phyloP scores from a whole-genome alignment of 92 coral and sea anemone species.

The Actinostola sp. region DNA sequence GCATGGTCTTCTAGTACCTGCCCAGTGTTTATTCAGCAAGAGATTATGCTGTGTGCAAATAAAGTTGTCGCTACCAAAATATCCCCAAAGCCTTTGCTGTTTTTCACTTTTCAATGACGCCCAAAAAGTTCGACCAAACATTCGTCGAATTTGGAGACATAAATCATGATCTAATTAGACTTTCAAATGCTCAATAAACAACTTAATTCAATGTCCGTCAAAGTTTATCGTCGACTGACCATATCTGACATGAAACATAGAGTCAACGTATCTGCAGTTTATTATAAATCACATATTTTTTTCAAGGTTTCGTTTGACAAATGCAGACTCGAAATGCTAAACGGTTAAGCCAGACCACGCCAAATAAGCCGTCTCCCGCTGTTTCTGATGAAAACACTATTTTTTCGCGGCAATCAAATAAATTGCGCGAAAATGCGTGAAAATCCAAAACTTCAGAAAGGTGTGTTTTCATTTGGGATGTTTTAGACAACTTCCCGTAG shows the following conservation, averaged over 20 bases:
- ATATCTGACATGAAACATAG: too few relatives aligned
- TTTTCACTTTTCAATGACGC: too few relatives aligned
- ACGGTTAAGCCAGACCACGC: constrained; percentile 5
- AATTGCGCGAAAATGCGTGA: constrained; percentile 17
- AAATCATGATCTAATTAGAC: not conserved
- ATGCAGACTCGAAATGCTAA: not conserved
- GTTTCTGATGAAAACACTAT: constrained; percentile 1
- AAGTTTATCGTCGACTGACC: not conserved
- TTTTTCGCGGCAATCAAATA: constrained; percentile 1
- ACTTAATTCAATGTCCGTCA: not conserved
- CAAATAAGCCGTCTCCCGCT: constrained; percentile 19
- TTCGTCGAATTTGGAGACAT: not conserved
- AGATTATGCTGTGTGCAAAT: constrained; percentile 5
- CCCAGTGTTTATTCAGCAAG: not conserved
- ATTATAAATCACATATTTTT: too few relatives aligned
- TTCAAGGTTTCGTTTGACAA: too few relatives aligned
- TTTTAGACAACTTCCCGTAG: too few relatives aligned
- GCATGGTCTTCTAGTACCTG: constrained; percentile 1
- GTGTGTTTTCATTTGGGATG: not conserved
- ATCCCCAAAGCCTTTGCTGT: too few relatives aligned
- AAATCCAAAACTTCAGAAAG: not conserved
- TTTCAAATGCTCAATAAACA: not conserved
- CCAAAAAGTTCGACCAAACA: too few relatives aligned
- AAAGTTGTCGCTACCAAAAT: too few relatives aligned
- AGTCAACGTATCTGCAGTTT: too few relatives aligned